Conservation (phyloP, 2,113 vertebrate species). For the Argyrosomus japonicus region DNA sequence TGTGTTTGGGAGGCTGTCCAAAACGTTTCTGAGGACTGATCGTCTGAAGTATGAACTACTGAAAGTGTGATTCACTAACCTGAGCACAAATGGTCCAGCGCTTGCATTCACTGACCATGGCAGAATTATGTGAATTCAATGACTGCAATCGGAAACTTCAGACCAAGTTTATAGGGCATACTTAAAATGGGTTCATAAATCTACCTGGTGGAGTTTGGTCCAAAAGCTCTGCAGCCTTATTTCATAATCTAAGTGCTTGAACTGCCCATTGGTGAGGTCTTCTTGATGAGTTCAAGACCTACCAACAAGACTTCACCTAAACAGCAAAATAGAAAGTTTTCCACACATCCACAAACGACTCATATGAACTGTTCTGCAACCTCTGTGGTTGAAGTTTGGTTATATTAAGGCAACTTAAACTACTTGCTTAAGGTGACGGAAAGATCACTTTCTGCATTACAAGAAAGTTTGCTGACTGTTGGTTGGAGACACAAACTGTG, state of each 20-base stretch:
- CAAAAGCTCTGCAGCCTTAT: no score
- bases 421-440: not conserved
- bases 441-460: not conserved
- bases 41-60: not conserved
- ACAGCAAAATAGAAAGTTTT: no score
- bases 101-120: not conserved
- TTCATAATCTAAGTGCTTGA: no score
- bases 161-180: not conserved
- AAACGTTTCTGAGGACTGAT: no score
- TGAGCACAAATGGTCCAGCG: not conserved
- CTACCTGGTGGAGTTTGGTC: no score
- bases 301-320: no score
- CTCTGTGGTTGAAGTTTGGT: not conserved
- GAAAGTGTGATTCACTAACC: not conserved
- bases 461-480: not conserved
- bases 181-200: not conserved
- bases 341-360: no score
- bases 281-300: no score
- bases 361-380: no score
- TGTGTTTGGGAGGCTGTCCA: no score
- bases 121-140: not conserved
- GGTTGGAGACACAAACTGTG: not conserved
- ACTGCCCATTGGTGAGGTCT: no score
- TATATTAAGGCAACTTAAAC: not conserved
- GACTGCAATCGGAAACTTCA: not conserved